Evolutionary conservation across 2,888 invertebrate species (phyloP), one percentile per base, ranked within the genome.

Genomic region (Leptopterna dolabrata): DNA sequence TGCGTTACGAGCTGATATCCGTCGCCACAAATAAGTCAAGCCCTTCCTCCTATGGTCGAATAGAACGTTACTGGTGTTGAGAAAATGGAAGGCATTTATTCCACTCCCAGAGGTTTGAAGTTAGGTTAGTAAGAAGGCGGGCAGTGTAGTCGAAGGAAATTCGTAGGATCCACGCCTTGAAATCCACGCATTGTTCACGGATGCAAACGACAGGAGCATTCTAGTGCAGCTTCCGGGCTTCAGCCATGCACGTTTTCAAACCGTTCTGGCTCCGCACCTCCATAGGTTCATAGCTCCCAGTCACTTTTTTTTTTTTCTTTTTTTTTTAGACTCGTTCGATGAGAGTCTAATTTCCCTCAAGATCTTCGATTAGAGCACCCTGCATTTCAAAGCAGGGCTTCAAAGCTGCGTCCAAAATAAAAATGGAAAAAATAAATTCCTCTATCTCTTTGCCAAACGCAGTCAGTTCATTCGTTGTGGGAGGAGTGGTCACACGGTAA

Each of bases 121-220:
- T 24, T 9, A 63, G 63, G 19, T 63, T n/a, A 63, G 63, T 63
- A 63, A 73, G 73, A 73, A 30, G 73, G 73, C 73, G 30, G 19
- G 36, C 14, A 73, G 73, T 73, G 73, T 16, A 73, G 30, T 41
- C 19, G 73, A 73, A 73, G 73, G 73, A 73, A 73, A 36, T 7
- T 30, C 36, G 16, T 30, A 36, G 3, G 16, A 16, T 73, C 29
- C 73, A 7, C 73, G 36, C 73, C 73, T 73, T 73, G 73, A 41
- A 36, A 73, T 36, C 55, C 36, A 24, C 29, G 51, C 24, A 82
- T 82, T 82, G 82, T 82, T 55, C 82, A 82, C 82, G 73, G 71
- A 71, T 85, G 71, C 70, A 78, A 78, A 78, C 45, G 78, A 78
- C 43, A 47, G 47, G 19, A 47, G 45, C 47, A 78, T 78, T 78